These are phyloP conservation scores for Serranus cabrilla DNA, from an alignment of 2,797 vertebrate species.

Conservation along the genomic window DNA sequence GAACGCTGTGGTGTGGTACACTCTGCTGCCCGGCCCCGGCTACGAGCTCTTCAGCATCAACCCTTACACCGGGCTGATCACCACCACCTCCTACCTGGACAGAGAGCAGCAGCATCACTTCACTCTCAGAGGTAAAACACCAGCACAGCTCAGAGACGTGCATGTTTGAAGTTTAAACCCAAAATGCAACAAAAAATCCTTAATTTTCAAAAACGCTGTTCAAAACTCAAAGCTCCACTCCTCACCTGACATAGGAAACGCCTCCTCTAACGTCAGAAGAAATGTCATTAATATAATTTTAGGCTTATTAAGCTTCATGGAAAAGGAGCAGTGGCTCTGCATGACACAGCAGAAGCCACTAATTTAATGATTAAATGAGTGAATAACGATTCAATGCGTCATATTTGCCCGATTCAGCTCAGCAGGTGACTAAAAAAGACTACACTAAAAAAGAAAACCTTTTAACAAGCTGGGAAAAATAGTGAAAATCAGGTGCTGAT, in stretches of 20 bases:
- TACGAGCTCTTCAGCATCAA: conserved; percentile 91
- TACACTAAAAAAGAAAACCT: not conserved
- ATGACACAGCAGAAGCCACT: not conserved
- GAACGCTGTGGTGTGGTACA: conserved; percentile 83
- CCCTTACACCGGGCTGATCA: conserved; percentile 87
- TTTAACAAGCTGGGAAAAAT: not conserved
- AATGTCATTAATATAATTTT: not conserved
- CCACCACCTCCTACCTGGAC: conserved; percentile 88
- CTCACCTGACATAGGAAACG: not conserved
- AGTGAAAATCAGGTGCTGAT: conserved; percentile 12
- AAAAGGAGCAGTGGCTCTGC: not conserved
- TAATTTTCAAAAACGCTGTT: too few relatives aligned
- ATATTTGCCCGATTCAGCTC: not conserved
- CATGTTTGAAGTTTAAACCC: too few relatives aligned
- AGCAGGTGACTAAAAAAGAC: too few relatives aligned
- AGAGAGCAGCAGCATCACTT: conserved; percentile 89
- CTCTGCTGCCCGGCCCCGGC: conserved; percentile 87
- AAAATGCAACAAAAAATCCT: too few relatives aligned
- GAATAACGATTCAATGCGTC: not conserved
- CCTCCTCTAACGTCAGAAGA: not conserved
- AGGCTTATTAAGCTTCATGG: not conserved
- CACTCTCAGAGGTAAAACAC: conserved; percentile 88
- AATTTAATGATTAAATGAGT: too few relatives aligned
- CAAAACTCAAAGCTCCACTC: not conserved
- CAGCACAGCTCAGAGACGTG: not conserved